phyloP scores from a whole-genome alignment of 2,888 invertebrate species.

The Thymelicus acteon region DNA sequence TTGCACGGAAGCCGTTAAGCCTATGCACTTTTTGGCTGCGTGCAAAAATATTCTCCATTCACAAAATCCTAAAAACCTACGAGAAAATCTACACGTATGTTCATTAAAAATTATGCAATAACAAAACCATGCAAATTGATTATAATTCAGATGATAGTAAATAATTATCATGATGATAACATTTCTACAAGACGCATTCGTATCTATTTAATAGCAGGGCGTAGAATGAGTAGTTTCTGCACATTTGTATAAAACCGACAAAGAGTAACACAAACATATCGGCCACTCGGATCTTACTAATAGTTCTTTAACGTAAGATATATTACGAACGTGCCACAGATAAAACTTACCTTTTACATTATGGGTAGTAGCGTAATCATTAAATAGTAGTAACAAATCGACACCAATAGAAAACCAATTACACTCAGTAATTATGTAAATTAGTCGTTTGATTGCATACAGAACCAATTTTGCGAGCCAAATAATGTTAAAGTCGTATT shows the following conservation, averaged over 20 bases:
- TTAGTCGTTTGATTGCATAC: slow-evolving; percentile 64
- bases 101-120: no score
- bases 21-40: slow-evolving; percentile 12
- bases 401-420: slow-evolving; percentile 69
- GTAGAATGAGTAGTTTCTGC: slow-evolving; percentile 20
- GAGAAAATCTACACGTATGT: no score
- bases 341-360: slow-evolving; percentile 36
- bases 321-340: slow-evolving; percentile 37
- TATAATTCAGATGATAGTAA: background rate
- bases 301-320: slow-evolving; percentile 36
- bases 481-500: slow-evolving; percentile 52
- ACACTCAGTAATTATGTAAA: slow-evolving; percentile 67
- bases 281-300: slow-evolving; percentile 32
- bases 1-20: slow-evolving; percentile 14
- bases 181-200: no score
- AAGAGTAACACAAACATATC: slow-evolving; percentile 32
- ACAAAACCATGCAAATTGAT: no score
- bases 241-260: slow-evolving; percentile 35
- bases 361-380: slow-evolving; percentile 39
- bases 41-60: slow-evolving; percentile 11
- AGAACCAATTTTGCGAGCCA: slow-evolving; percentile 57
- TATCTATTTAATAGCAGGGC: slow-evolving; percentile 9
- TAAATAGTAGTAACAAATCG: slow-evolving; percentile 63
- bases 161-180: no score
- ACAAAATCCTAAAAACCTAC: background rate